Evolutionary conservation across 2,797 vertebrate species (phyloP), one percentile per base, ranked within the genome.

Genomic region (Takifugu rubripes): DNA sequence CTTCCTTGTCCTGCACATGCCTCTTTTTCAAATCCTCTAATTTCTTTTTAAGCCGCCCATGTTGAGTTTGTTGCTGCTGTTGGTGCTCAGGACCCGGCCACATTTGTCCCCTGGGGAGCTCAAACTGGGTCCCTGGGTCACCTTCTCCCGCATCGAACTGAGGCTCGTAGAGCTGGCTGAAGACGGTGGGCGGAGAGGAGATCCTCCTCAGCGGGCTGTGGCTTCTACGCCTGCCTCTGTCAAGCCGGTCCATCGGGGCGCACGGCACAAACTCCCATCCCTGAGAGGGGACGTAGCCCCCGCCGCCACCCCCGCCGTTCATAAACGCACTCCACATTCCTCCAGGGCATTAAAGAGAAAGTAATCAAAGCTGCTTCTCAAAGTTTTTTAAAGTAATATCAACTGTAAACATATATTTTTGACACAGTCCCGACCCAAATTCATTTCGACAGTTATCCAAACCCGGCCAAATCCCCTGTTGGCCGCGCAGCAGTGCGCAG

Each of bases 211-310:
- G 78, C 33, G 87, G 84, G 69, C 72, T 93, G 52, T 66, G 84
- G 49, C 75, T 82, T 52, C 66, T 84, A 21, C 67, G 70, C 59
- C 75, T 67, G 48, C 70, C 60, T 25, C 73, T 79, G 0, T 72
- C 87, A 9, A 59, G 40, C 44, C 55, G 54, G 11, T 89, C 84
- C 61, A 61, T 53, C 78, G 85, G 66, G 72, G 84, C 67, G 59
- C 79, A 76, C 9, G 88, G 81, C 56, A 89, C 81, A 52, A 88
- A 90, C 82, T 90, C 85, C 91, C 87, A 87, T 60, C 87, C 76
- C 64, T 86, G 86, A 52, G 85, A 79, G 31, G 71, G 77, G 59
- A 83, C 71, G 69, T 66, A 84, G 5, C 66, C 77, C 61, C 77
- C 84, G 26, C 66, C 82, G 49, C 78, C 80, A 17, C 77, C 82